Percentiles rank a stretch among this genome's conserved stretches.
phyloP scores from a whole-genome alignment of 2,888 invertebrate genomes.

The Sarcophaga variegata region DNA sequence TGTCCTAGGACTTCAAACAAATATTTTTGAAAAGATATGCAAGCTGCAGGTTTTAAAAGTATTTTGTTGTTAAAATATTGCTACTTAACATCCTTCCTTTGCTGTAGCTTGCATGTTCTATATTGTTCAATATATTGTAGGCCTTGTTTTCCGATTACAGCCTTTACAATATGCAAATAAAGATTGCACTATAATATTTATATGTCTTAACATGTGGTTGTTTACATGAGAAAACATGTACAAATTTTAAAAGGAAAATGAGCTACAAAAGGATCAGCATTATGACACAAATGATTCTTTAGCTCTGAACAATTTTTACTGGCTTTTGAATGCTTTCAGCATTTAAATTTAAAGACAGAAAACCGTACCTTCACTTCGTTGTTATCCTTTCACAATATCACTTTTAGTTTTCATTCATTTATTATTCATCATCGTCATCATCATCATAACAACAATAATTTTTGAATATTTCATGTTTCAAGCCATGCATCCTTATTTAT shows the following conservation, averaged over 20 bases:
- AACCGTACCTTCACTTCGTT: background rate
- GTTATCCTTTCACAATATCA: background rate
- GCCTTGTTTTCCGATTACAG: background rate
- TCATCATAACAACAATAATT: background rate
- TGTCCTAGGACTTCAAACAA: too few species aligned
- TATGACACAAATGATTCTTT: too few species aligned
- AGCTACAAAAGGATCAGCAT: too few species aligned
- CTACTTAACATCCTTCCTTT: too few species aligned
- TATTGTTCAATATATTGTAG: background rate
- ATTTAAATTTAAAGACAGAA: background rate
- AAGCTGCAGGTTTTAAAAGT: too few species aligned
- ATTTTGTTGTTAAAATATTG: too few species aligned
- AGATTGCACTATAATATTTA: background rate
- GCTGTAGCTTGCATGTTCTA: too few species aligned
- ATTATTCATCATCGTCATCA: background rate
- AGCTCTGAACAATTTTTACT: too few species aligned
- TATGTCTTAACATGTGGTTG: background rate
- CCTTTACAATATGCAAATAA: too few species aligned
- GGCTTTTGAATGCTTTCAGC: background rate
- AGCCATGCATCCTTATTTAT: conserved; percentile 5
- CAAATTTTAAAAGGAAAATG: background rate
- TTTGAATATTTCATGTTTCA: conserved; percentile 19
- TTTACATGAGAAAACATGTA: background rate
- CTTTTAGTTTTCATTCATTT: background rate
- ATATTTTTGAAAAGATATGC: too few species aligned